Conservation (phyloP, 2,797 vertebrate genomes). For the Varecia variegata region DNA sequence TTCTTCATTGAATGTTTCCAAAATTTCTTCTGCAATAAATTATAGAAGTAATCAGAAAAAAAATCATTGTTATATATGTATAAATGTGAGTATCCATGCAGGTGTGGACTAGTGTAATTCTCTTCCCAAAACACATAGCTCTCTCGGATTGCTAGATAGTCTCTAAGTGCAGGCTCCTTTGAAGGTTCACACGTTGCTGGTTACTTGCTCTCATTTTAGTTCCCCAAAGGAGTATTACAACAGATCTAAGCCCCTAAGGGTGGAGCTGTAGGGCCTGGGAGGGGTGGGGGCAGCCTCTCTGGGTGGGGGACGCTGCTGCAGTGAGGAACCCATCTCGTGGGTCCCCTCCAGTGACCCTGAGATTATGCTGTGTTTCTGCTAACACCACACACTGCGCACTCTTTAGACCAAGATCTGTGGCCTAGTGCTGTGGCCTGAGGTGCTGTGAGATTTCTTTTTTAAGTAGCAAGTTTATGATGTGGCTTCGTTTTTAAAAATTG, state of each 20-base stretch:
- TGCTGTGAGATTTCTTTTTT: slow-evolving; percentile 36
- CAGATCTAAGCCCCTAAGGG: not conserved
- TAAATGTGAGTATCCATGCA: not conserved
- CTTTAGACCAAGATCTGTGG: not conserved
- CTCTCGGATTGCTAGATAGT: not conserved
- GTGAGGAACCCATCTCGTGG: not conserved
- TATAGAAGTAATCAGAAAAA: not conserved
- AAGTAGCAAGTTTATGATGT: not conserved
- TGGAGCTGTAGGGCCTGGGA: not conserved
- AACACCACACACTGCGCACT: not conserved
- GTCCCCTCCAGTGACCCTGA: not conserved
- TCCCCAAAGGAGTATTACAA: not conserved
- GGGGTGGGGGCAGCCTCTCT: no score
- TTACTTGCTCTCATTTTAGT: not conserved
- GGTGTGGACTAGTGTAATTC: not conserved
- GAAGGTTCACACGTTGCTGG: not conserved
- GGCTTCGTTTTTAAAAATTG: not conserved
- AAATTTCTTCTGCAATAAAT: not conserved
- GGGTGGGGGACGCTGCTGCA: not conserved
- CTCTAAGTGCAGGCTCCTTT: not conserved
- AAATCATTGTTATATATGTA: no score
- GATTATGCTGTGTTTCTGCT: not conserved
- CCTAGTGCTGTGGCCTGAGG: not conserved
- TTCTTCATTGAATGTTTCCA: not conserved
- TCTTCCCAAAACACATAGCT: not conserved